These are phyloP conservation scores for Vanessa atalanta DNA, from an alignment of 1,140 invertebrate genomes.

Conservation along the genomic window DNA sequence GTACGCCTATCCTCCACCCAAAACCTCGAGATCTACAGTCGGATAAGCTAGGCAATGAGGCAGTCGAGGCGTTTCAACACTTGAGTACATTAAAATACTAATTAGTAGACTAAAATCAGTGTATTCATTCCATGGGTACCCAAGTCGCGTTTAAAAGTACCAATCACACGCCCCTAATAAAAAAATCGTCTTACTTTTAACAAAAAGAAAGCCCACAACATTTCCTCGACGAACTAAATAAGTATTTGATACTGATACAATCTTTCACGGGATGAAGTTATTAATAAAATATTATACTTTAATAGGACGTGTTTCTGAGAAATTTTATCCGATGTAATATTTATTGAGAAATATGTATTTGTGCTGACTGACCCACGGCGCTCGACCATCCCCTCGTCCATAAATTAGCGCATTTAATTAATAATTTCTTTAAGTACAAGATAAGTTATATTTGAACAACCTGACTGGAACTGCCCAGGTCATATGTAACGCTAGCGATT, in stretches of 20 bases:
- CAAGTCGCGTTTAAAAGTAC: no score
- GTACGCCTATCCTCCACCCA: no score
- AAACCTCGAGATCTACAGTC: no score
- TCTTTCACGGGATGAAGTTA: slow-evolving; percentile 37
- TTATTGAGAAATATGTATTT: slow-evolving; percentile 63
- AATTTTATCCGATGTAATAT: slow-evolving; percentile 52
- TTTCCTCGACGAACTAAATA: slow-evolving; percentile 8
- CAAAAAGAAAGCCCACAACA: background rate
- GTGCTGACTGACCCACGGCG: slow-evolving; percentile 42
- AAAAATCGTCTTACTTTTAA: background rate
- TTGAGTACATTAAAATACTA: no score
- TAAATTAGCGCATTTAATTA: slow-evolving; percentile 78
- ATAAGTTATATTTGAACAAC: slow-evolving; percentile 77
- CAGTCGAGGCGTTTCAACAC: no score
- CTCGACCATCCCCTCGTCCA: slow-evolving; percentile 43
- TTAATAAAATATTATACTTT: slow-evolving; percentile 44
- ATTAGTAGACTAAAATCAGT: no score
- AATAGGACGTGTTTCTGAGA: slow-evolving; percentile 47
- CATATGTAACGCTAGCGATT: slow-evolving; percentile 76
- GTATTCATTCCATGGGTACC: no score
- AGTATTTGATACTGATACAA: slow-evolving; percentile 19
- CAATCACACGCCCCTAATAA: background rate
- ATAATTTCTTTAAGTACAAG: slow-evolving; percentile 75
- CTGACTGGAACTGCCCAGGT: slow-evolving; percentile 69
- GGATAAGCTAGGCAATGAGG: no score